Percentiles rank a stretch among this genome's conserved stretches.
Evolutionary conservation across 2,113 vertebrate species (phyloP).

Genomic region (Glaucidium brasilianum): DNA sequence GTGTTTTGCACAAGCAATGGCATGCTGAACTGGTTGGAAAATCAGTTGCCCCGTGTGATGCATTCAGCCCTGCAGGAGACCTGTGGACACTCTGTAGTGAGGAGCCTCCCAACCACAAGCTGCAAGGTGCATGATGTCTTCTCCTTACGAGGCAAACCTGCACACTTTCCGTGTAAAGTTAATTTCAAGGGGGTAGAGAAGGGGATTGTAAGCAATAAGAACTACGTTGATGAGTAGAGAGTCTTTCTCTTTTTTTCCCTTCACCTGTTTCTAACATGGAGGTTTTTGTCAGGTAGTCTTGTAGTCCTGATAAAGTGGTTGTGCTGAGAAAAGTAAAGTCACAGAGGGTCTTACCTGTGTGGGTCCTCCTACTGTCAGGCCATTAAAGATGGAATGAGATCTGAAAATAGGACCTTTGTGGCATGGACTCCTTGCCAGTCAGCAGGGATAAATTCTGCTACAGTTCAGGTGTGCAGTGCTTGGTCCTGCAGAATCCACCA

Average conservation of each 20-base stretch:
- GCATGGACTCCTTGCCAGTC: neutral
- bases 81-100: accelerated
- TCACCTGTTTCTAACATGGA: accelerated
- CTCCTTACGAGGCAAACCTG: neutral
- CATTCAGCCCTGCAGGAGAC: neutral
- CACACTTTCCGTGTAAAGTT: neutral
- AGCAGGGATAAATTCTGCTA: neutral
- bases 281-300: neutral
- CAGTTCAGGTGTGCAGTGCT: neutral
- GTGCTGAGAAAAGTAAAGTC: neutral
- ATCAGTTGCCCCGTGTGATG: neutral
- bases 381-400: neutral
- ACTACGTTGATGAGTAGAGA: accelerated
- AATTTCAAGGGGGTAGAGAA: neutral
- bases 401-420: neutral
- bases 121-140: neutral
- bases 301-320: neutral
- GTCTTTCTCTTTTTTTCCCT: neutral
- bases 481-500: neutral
- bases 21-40: conserved; percentile 10
- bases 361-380: neutral
- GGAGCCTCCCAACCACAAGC: neutral
- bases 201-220: neutral
- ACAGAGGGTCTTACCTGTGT: accelerated
- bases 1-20: conserved; percentile 51